Evolutionary conservation across 2,888 invertebrate genomes (phyloP), one percentile per base, ranked within the genome.

Genomic region (Drosophila percnosoma): DNA sequence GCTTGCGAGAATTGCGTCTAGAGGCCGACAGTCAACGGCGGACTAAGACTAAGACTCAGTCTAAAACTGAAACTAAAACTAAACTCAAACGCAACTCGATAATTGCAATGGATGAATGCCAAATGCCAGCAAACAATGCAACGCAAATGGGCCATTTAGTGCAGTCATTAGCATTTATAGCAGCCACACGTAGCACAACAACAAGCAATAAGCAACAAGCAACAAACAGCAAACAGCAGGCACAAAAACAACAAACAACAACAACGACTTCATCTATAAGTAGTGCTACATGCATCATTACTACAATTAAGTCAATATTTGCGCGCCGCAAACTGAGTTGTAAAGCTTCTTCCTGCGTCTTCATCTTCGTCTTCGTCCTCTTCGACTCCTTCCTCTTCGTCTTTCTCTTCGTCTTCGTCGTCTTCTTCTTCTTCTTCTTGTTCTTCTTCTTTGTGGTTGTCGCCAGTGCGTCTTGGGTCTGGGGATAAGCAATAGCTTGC

Each of bases 121-220:
- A 80, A 82, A 77, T 73, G 82, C 66, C 73, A 81, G 21, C 77
- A 75, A 73, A 82, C 77, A 82, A 80, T 78, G 81, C 74, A 72
- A 75, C 63, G 64, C 75, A 78, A 89, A 83, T 83, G 86, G 77
- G 55, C 68, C 87, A 82, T 87, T 88, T 88, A 88, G 84, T 75
- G 78, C 74, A 84, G 71, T 87, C 87, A 86, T 86, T 86, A 89
- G 89, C 89, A 89, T 83, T 88, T 79, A 83, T 82, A 79, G 80
- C 74, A 73, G 81, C 72, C 84, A 80, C 80, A 77, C 74, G 68
- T 82, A 63, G 66, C 55, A 63, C 58, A 53, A n/a, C 53, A 55
- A 40, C 54, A 60, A 24, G 59, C 64, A 48, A 21, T 38, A 33
- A 33, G 0, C 33, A 33, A 0, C 33, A n/a, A n/a, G n/a, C n/a